Evolutionary conservation across 2,888 invertebrate genomes (phyloP).

Genomic region (Rotaria socialis): DNA sequence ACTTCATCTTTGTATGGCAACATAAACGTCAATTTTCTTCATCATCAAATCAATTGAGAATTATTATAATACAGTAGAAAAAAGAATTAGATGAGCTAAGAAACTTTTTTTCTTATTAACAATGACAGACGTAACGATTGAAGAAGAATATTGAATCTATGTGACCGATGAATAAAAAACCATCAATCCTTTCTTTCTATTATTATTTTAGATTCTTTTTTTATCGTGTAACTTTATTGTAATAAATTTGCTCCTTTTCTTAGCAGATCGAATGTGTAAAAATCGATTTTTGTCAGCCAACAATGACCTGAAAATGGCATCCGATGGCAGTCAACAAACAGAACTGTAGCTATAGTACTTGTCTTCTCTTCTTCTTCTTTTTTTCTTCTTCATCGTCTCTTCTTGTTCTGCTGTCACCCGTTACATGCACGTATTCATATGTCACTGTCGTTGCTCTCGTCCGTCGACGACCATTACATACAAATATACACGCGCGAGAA

Average conservation of each 20-base stretch:
- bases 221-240: background rate
- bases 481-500: slow-evolving; percentile 18
- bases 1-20: background rate
- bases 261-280: background rate
- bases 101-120: background rate
- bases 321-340: slow-evolving; percentile 11
- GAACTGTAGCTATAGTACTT: slow-evolving; percentile 22
- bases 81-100: background rate
- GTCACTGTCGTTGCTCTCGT: slow-evolving; percentile 7
- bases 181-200: too few relatives aligned
- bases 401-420: slow-evolving; percentile 26
- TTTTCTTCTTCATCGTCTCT: background rate
- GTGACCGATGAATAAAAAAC: too few relatives aligned
- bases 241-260: background rate
- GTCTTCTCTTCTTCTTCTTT: background rate
- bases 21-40: background rate
- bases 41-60: background rate
- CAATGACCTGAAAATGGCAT: slow-evolving; percentile 18
- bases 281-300: background rate
- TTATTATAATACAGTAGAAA: background rate
- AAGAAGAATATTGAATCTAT: background rate
- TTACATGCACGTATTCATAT: slow-evolving; percentile 32
- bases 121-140: background rate
- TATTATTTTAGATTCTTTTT: too few relatives aligned
- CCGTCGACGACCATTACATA: slow-evolving; percentile 32